Evolutionary conservation across 2,888 invertebrate species (phyloP).

Genomic region (Hypolimnas misippus): DNA sequence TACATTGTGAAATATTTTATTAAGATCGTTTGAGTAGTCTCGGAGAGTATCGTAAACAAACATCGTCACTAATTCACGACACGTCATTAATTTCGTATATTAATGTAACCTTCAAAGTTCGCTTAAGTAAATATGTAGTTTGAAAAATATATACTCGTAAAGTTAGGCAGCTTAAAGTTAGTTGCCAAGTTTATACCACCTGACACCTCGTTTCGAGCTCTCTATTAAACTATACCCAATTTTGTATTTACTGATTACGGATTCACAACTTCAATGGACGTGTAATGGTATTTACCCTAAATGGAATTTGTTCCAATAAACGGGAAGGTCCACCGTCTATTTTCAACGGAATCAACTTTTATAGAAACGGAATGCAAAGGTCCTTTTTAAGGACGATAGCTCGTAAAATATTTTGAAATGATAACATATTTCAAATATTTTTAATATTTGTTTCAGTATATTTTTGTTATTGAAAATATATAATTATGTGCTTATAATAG

Average conservation of each 20-base stretch:
- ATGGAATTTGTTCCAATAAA: constrained; percentile 39
- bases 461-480: no score
- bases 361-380: no score
- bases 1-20: no score
- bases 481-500: no score
- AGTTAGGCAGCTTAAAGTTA: constrained; percentile 47
- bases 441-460: no score
- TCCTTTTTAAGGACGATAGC: no score
- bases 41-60: no score
- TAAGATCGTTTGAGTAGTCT: no score
- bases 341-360: not conserved
- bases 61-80: no score
- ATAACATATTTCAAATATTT: no score
- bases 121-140: not conserved
- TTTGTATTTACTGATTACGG: constrained; percentile 56
- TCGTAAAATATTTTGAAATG: no score
- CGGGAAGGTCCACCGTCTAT: not conserved
- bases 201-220: constrained; percentile 52
- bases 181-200: constrained; percentile 47
- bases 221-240: constrained; percentile 48
- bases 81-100: not conserved
- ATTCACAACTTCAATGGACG: constrained; percentile 45
- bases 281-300: constrained; percentile 37
- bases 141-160: not conserved
- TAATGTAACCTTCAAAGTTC: not conserved